These are phyloP conservation scores for Erinaceus europaeus DNA, from an alignment of 2,113 vertebrate genomes.

Conservation along the genomic window DNA sequence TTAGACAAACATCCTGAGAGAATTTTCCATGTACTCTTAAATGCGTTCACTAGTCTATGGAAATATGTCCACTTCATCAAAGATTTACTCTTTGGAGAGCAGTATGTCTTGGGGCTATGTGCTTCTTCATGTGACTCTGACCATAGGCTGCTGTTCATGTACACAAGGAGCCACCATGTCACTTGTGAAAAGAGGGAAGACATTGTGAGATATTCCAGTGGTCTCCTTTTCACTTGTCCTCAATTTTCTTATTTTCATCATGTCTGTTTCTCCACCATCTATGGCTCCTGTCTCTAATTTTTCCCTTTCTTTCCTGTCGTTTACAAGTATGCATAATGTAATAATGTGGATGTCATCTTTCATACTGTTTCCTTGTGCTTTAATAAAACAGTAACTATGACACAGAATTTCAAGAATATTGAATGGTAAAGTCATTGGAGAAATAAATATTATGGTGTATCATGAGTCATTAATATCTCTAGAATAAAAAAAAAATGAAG, in stretches of 20 bases:
- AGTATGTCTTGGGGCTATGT: background rate
- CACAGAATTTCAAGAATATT: slow-evolving; percentile 1
- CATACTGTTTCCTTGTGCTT: slow-evolving; percentile 2
- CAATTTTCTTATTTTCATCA: slow-evolving; percentile 10
- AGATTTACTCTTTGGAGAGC: background rate
- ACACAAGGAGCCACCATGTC: background rate
- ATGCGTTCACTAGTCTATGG: background rate
- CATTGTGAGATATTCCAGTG: background rate
- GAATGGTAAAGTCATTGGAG: background rate
- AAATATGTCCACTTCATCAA: slow-evolving; percentile 6
- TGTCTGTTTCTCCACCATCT: background rate
- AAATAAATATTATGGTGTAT: background rate
- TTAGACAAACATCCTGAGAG: background rate
- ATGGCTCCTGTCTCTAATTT: background rate
- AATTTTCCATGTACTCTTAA: background rate
- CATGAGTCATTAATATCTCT: background rate
- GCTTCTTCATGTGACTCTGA: slow-evolving; percentile 2
- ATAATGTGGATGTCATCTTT: too few relatives aligned
- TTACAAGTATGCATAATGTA: too few relatives aligned
- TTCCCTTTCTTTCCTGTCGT: background rate
- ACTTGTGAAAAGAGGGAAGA: slow-evolving; percentile 26
- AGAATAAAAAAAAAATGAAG: background rate
- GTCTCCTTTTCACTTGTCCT: background rate
- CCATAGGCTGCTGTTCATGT: background rate
- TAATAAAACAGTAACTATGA: background rate